These are phyloP conservation scores for Nannospalax galili DNA, from an alignment of 2,113 vertebrate genomes.

Conservation along the genomic window DNA sequence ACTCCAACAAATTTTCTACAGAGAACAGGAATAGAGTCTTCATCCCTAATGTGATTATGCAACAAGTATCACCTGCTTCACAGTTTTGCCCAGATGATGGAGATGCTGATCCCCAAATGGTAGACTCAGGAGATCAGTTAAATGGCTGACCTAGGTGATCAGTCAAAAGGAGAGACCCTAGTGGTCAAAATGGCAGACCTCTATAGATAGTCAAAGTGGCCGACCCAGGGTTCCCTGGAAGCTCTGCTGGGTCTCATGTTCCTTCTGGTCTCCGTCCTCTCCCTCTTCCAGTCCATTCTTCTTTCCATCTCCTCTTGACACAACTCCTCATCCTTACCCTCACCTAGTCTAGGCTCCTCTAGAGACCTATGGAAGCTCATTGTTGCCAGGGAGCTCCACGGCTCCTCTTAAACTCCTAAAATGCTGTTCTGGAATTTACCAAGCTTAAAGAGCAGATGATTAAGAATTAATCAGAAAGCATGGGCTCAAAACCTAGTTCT, in stretches of 20 bases:
- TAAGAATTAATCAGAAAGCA: neutral
- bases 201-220: neutral
- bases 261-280: neutral
- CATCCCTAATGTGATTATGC: neutral
- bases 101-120: neutral
- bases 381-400: neutral
- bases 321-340: neutral
- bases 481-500: neutral
- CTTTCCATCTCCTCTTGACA: neutral
- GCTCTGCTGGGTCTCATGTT: fast-evolving
- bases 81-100: neutral
- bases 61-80: neutral
- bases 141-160: neutral
- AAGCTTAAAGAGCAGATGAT: neutral
- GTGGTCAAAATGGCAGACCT: neutral
- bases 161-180: neutral
- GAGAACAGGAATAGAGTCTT: neutral
- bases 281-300: neutral
- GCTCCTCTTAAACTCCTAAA: neutral
- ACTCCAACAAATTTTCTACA: neutral
- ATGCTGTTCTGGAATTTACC: neutral
- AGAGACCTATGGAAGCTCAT: neutral
- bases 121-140: neutral
- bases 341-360: neutral
- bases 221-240: neutral